Percentiles rank a stretch among this genome's conserved stretches.
phyloP scores from a whole-genome alignment of 2,113 vertebrate genomes.

The Macaca mulatta region DNA sequence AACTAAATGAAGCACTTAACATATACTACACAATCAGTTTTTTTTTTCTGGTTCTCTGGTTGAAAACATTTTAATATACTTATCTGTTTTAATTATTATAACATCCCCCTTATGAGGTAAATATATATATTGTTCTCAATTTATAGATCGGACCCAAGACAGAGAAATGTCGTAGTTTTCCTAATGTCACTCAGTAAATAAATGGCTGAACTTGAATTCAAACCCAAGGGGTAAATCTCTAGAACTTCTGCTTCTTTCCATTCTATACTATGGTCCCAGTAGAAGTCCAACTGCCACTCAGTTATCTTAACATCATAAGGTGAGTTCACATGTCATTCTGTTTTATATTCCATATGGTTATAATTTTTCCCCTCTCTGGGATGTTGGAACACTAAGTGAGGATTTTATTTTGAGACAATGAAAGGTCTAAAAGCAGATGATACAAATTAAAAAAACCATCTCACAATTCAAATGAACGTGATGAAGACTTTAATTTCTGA shows the following conservation, averaged over 20 bases:
- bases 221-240: background rate
- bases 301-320: background rate
- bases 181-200: background rate
- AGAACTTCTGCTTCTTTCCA: background rate
- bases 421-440: background rate
- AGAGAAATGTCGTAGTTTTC: background rate
- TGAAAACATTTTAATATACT: background rate
- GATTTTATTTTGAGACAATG: slow-evolving; percentile 12
- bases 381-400: background rate
- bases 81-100: background rate
- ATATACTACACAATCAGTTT: background rate
- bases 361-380: background rate
- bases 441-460: background rate
- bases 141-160: background rate
- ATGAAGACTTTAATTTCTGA: background rate
- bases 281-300: background rate
- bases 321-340: background rate
- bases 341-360: background rate
- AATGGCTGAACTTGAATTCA: background rate
- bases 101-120: background rate
- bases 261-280: background rate
- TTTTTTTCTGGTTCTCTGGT: too few relatives aligned
- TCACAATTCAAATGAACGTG: background rate
- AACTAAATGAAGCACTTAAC: background rate
- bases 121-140: background rate